Base-by-base conservation (phyloP, 2,888 invertebrate genomes). In the Mactromeris polynyma region DNA sequence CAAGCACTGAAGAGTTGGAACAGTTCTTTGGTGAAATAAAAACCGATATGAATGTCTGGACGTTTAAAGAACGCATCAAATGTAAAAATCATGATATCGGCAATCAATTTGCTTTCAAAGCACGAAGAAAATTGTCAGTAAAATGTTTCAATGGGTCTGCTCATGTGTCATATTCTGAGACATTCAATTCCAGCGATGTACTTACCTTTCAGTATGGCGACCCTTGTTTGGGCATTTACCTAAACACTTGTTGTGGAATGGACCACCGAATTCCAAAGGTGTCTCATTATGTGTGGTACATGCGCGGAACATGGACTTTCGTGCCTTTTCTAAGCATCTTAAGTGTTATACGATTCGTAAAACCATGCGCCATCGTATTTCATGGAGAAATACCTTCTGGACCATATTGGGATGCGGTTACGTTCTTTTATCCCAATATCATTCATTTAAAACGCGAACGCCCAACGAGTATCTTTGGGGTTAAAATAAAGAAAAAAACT, bases 291-390 rank as follows among this genome's bases (percentile, higher is more conserved):
- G 64, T 82, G 36, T 82, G 38, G 82, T 82, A 82, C 26, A 40
- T 21, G 64, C 58, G 64, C 26, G 64, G 82, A 4, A 21, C 38
- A 26, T 26, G 64, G 19, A 82, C 33, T 2, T 82, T 82, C 40
- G n/a, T 40, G 7, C 36, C 64, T 0, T 64, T 82, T 64, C 11
- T 40, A 2, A 82, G 82, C 26, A 26, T 82, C 2, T 26, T 82
- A 36, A 82, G 82, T 82, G 82, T 82, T 26, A 40, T 82, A 9
- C n/a, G 82, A 17, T 82, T 82, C n/a, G 64, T 82, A 3, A 64
- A 40, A 40, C 82, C 64, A 21, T 82, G 82, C 6, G 58, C 26
- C 26, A 82, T 82, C 36, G 38, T 82, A 26, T n/a, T 82, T n/a
- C 82, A 82, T 38, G 82, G 82, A 0, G 82, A 82, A n/a, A 6